Percentiles rank a stretch among this genome's conserved stretches.
Conservation (phyloP, 2,113 vertebrate species). For the Malurus elegans region DNA sequence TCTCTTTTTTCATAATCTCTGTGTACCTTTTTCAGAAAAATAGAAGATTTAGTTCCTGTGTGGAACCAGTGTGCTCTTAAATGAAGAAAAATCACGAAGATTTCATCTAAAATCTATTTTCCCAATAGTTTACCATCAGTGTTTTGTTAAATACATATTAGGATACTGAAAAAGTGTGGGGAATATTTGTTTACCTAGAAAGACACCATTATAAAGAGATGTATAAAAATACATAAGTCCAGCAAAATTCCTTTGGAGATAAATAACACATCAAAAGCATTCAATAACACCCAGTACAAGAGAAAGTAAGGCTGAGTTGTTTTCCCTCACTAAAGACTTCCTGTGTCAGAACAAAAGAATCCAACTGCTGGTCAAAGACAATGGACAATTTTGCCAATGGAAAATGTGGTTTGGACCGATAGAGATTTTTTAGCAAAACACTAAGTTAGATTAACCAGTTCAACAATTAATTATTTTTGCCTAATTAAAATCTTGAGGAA, state of each 20-base stretch:
- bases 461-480: not conserved
- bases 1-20: not conserved
- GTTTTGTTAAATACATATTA: not conserved
- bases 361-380: not conserved
- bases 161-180: not conserved
- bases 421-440: not conserved
- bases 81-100: not conserved
- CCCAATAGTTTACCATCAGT: not conserved
- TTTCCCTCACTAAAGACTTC: not conserved
- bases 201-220: not conserved
- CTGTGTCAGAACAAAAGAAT: not conserved
- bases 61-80: not conserved
- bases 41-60: not conserved
- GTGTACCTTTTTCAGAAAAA: not conserved
- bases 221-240: not conserved
- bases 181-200: not conserved
- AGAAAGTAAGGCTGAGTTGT: not conserved
- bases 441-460: not conserved
- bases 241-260: not conserved
- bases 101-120: not conserved
- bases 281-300: not conserved
- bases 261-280: not conserved
- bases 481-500: not conserved
- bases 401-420: not conserved
- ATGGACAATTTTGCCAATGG: rapidly evolving